Percentiles rank a stretch among this genome's conserved stretches.
phyloP scores from a whole-genome alignment of 2,797 vertebrate species.

The Melanotaenia boesemani region DNA sequence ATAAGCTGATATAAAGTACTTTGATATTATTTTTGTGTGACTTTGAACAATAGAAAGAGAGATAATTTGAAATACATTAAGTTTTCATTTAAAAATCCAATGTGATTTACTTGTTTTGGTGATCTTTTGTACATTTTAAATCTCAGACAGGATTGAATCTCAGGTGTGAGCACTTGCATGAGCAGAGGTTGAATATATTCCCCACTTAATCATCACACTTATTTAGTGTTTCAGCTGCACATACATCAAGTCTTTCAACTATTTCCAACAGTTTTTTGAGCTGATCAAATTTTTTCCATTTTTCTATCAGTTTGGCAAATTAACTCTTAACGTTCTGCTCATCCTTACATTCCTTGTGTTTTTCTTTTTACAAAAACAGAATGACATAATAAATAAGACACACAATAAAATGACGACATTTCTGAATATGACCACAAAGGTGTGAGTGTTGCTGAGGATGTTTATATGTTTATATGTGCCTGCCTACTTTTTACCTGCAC shows the following conservation, averaged over 20 bases:
- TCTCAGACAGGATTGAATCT: not conserved
- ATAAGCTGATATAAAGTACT: not conserved
- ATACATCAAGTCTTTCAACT: not conserved
- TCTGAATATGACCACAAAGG: not conserved
- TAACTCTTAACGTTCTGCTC: not conserved
- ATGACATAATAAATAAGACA: not conserved
- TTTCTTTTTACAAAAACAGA: not conserved
- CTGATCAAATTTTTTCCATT: not conserved
- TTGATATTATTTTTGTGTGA: not conserved
- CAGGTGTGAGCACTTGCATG: not conserved
- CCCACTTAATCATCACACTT: not conserved
- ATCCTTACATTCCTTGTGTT: not conserved
- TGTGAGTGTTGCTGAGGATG: not conserved
- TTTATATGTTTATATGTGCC: not conserved
- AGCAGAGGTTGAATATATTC: not conserved
- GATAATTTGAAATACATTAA: not conserved
- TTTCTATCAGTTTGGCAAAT: not conserved
- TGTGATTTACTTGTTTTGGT: not conserved
- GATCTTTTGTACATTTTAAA: not conserved
- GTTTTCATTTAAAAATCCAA: not conserved
- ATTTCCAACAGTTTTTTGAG: constrained; percentile 7
- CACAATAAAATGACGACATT: not conserved
- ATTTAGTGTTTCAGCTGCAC: not conserved
- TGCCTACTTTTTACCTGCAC: not conserved
- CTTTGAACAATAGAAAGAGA: not conserved